A percentile compares a stretch with the other conserved stretches of the same genome.
phyloP scores from a whole-genome alignment of 2,797 vertebrate genomes.

The Schizopygopsis malacanthus region DNA sequence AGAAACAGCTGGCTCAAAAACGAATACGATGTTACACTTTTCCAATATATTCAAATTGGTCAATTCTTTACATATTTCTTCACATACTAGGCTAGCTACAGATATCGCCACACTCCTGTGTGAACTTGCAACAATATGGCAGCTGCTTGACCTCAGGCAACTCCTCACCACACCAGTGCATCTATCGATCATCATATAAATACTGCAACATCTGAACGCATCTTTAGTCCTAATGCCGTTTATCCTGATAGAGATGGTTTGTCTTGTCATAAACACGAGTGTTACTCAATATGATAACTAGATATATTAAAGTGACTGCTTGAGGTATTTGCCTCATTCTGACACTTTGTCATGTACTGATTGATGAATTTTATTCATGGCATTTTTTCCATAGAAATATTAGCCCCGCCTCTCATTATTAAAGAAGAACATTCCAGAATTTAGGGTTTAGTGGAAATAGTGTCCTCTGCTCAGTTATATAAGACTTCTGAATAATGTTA shows the following conservation, averaged over 20 bases:
- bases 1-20: neutral
- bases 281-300: neutral
- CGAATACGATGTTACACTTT: neutral
- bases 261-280: slow-evolving; percentile 5
- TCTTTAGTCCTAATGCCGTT: slow-evolving; percentile 42
- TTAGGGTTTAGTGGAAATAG: neutral
- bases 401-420: neutral
- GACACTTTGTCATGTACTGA: slow-evolving; percentile 35
- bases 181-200: neutral
- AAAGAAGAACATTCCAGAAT: neutral
- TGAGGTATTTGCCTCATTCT: slow-evolving; percentile 35
- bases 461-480: neutral
- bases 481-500: neutral
- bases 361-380: slow-evolving; percentile 44
- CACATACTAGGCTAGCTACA: neutral
- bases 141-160: slow-evolving; percentile 72
- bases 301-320: neutral
- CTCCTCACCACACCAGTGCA: slow-evolving; percentile 35
- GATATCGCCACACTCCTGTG: slow-evolving; percentile 24
- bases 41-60: neutral
- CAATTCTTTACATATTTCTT: neutral
- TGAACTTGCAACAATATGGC: slow-evolving; percentile 68
- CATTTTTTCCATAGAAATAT: neutral
- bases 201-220: slow-evolving; percentile 10
- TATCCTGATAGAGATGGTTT: neutral